phyloP scores from a whole-genome alignment of 2,113 vertebrate species.

The Malurus alboscapulatus region DNA sequence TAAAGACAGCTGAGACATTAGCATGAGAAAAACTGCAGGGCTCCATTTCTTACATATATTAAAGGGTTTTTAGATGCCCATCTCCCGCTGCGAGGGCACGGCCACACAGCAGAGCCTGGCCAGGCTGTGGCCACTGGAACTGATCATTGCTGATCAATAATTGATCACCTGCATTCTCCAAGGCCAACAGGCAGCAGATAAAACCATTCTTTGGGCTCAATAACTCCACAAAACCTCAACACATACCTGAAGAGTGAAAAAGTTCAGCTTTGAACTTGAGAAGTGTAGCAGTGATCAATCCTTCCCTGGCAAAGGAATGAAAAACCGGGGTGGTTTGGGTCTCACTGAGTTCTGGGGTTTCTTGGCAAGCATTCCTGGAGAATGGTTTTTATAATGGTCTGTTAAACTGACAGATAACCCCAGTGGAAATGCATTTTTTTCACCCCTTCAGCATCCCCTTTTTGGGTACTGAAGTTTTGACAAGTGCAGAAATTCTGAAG shows the following conservation, averaged over 20 bases:
- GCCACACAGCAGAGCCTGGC: background rate
- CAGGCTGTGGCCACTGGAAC: background rate
- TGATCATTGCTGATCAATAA: background rate
- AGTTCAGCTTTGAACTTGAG: background rate
- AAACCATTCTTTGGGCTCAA: accelerated
- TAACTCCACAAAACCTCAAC: background rate
- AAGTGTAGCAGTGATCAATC: accelerated
- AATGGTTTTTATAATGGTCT: background rate
- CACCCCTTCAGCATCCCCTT: background rate
- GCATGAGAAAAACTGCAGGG: conserved; percentile 26
- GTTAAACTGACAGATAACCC: background rate
- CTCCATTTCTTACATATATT: background rate
- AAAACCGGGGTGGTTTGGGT: accelerated
- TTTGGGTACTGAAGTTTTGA: background rate
- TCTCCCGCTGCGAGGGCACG: accelerated
- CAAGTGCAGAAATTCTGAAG: background rate
- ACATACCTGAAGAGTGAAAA: background rate
- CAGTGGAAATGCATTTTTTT: background rate
- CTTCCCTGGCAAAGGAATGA: background rate
- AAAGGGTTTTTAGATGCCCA: background rate
- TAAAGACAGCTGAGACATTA: conserved; percentile 7
- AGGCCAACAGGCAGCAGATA: background rate
- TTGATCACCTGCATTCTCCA: accelerated
- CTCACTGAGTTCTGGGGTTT: background rate
- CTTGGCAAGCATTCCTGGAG: background rate